phyloP scores from a whole-genome alignment of 2,113 vertebrate species.

The Grammomys surdaster region DNA sequence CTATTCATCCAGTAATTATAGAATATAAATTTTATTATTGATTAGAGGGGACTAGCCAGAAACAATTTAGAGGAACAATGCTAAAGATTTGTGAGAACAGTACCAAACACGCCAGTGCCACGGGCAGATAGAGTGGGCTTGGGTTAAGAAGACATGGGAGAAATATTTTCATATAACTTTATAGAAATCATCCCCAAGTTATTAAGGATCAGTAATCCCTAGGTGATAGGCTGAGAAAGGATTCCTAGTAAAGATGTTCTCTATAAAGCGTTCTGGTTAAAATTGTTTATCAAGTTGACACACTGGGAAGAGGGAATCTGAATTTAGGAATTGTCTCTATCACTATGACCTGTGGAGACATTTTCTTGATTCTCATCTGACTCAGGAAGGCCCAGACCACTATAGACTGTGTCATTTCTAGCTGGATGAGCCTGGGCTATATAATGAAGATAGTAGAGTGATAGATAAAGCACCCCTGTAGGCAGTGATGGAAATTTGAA shows the following conservation, averaged over 20 bases:
- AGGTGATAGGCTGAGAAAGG: background rate
- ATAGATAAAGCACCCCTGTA: background rate
- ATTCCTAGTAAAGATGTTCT: background rate
- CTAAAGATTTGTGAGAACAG: background rate
- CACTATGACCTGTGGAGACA: background rate
- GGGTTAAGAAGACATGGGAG: background rate
- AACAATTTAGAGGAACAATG: too few species aligned
- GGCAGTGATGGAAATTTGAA: background rate
- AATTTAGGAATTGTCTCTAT: background rate
- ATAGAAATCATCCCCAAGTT: background rate
- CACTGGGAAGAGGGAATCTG: background rate
- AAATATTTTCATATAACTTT: background rate
- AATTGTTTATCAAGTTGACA: background rate
- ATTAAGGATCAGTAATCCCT: background rate
- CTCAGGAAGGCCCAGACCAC: background rate
- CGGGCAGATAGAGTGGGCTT: background rate
- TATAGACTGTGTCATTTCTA: background rate
- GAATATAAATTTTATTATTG: background rate
- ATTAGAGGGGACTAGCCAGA: background rate
- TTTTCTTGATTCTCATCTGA: background rate
- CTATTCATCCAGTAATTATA: background rate
- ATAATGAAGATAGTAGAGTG: background rate
- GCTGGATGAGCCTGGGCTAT: too few species aligned
- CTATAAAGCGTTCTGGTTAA: background rate
- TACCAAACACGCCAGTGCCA: accelerated